Evolutionary conservation across 2,113 vertebrate genomes (phyloP), one percentile per base, ranked within the genome.

Genomic region (Mustela lutreola): DNA sequence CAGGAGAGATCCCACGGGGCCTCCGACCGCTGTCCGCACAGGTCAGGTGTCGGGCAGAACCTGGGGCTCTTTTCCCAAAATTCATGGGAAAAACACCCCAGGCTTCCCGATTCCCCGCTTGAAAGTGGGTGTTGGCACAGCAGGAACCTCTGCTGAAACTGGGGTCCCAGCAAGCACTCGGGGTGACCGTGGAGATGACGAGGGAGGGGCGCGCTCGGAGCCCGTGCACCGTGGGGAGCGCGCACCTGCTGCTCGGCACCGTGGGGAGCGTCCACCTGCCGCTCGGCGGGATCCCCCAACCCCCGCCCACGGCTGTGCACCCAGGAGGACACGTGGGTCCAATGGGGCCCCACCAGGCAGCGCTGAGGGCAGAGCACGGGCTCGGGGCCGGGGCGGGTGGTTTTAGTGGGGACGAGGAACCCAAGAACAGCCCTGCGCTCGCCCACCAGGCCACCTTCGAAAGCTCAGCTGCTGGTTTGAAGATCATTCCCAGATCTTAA

Each of bases 171-270:
- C 65, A 50, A 2, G 21, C 11, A 2, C 2, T 18, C 33, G 2
- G 8, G 26, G 8, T 2, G 9, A 7, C 45, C 26, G 18, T 11
- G 2, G 76, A 78, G 33, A 22, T 5, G 60, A 21, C 0, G 1
- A 1, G 2, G 42, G 36, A 15, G 1, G 2, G 4, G 31, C 12
- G 0, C 19, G 0, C n/a, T 0, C 0, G 50, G 16, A 22, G 70
- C 15, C 0, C 42, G 3, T 12, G 0, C 39, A 2, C 2, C 21
- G n/a, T 24, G 42, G 24, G 73, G 22, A 26, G 22, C 39, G 7
- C 19, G 7, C 70, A 24, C 71, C 21, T 12, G 71, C 71, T 21
- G 10, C 71, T 19, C 60, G 1, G 71, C 39, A 2, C 2, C 21
- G n/a, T 24, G 42, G 39, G 73, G 22, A 26, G 22, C 39, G 7